phyloP scores from a whole-genome alignment of 2,797 vertebrate species.

The Sternotherus odoratus region DNA sequence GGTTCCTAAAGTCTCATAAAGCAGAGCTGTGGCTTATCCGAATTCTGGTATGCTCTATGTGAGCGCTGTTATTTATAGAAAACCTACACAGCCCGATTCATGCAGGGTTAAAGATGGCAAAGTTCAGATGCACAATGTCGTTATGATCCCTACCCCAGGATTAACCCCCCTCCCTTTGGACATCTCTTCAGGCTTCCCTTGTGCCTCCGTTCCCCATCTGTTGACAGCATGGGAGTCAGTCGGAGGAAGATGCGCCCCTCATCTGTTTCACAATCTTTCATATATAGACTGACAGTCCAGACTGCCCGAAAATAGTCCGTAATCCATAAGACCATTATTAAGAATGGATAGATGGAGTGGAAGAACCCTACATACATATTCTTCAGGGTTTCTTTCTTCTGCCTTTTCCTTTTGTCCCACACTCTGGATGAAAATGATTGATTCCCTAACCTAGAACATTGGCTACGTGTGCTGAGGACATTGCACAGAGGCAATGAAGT shows the following conservation, averaged over 20 bases:
- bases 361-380: accelerated
- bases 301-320: not conserved
- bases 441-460: not conserved
- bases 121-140: not conserved
- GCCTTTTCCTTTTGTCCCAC: not conserved
- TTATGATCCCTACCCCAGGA: not conserved
- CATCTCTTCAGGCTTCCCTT: not conserved
- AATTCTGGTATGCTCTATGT: slow-evolving; percentile 81
- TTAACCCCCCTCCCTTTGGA: not conserved
- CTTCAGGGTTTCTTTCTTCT: not conserved
- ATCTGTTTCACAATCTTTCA: not conserved
- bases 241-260: not conserved
- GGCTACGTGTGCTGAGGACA: not conserved
- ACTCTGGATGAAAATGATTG: not conserved
- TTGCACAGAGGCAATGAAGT: not conserved
- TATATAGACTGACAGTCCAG: not conserved
- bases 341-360: not conserved
- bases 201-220: not conserved
- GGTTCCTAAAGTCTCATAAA: slow-evolving; percentile 80
- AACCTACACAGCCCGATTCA: not conserved
- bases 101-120: not conserved
- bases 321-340: not conserved
- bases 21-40: slow-evolving; percentile 85
- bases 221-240: not conserved
- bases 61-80: not conserved